phyloP scores from a whole-genome alignment of 2,797 vertebrate species.

The Adelosebastes latens region DNA sequence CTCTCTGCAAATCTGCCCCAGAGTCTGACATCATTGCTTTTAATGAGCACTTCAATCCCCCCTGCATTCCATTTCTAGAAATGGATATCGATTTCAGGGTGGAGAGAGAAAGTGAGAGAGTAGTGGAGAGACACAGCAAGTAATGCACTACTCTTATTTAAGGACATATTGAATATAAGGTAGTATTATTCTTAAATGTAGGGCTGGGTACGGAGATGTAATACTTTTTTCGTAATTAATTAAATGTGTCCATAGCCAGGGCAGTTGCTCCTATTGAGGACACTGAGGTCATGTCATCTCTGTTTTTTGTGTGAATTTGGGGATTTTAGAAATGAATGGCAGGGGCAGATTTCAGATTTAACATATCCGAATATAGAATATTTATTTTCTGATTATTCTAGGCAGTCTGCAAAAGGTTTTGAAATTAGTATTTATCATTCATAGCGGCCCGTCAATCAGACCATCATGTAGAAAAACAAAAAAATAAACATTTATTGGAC shows the following conservation, averaged over 20 bases:
- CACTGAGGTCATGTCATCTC: not conserved
- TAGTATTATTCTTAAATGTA: slow-evolving; percentile 12
- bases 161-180: not conserved
- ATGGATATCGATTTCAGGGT: slow-evolving; percentile 61
- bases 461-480: not conserved
- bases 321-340: not conserved
- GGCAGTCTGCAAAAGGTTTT: not conserved
- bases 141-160: slow-evolving; percentile 17
- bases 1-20: slow-evolving; percentile 3
- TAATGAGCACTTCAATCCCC: slow-evolving; percentile 53
- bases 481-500: no score
- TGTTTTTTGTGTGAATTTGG: not conserved
- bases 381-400: not conserved
- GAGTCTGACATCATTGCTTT: slow-evolving; percentile 51
- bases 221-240: not conserved
- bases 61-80: slow-evolving; percentile 49
- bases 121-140: not conserved
- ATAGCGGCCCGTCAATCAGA: no score
- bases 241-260: not conserved
- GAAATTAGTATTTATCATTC: not conserved
- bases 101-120: not conserved
- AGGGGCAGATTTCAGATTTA: not conserved
- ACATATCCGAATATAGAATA: not conserved
- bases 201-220: not conserved
- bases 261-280: not conserved